Conservation (phyloP, 1,140 invertebrate species). For the Nephila pilipes region DNA sequence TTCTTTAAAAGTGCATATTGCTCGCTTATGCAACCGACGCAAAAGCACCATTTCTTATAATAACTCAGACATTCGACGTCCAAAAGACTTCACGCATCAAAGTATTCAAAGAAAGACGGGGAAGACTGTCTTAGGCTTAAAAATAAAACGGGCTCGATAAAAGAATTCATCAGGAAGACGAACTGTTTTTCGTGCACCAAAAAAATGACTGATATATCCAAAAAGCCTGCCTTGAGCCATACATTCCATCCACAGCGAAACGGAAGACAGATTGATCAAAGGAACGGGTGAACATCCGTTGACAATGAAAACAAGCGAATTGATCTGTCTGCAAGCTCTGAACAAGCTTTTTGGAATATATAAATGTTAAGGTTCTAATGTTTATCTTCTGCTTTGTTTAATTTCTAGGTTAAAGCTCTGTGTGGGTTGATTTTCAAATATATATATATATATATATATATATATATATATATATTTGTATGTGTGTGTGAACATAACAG, state of each 20-base stretch:
- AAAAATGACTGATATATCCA: background rate
- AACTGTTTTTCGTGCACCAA: background rate
- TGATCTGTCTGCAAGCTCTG: background rate
- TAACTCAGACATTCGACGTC: too few relatives aligned
- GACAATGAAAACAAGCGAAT: background rate
- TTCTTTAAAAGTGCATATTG: too few relatives aligned
- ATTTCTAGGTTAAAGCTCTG: background rate
- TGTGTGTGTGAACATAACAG: too few relatives aligned
- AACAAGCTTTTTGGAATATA: background rate
- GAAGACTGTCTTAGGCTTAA: background rate
- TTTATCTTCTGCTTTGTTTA: background rate
- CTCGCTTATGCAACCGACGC: too few relatives aligned
- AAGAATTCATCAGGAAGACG: background rate
- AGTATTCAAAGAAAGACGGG: background rate
- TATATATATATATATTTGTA: too few relatives aligned
- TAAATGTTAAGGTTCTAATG: background rate
- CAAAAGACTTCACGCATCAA: too few relatives aligned
- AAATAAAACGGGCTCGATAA: background rate
- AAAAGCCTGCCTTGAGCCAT: background rate
- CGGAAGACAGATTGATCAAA: background rate
- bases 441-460: too few relatives aligned
- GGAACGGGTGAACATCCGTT: background rate
- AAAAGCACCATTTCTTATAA: too few relatives aligned
- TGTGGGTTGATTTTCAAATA: too few relatives aligned
- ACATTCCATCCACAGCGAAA: background rate